Percentiles rank a stretch among this genome's conserved stretches.
Evolutionary conservation across 2,888 invertebrate genomes (phyloP).

Genomic region (Ametastegia equiseti): DNA sequence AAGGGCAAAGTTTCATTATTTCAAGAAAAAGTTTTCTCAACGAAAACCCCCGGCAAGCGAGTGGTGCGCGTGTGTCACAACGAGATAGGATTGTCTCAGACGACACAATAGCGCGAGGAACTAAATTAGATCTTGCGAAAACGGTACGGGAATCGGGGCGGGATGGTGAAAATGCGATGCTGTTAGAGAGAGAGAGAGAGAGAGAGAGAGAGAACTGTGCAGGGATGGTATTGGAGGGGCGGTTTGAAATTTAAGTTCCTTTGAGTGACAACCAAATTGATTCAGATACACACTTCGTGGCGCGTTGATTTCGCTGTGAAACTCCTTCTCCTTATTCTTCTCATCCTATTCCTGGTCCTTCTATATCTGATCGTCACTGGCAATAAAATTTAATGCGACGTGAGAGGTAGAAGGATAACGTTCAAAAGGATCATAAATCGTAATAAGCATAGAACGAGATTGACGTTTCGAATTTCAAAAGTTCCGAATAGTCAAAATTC

Average conservation of each 20-base stretch:
- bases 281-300: not conserved
- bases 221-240: not conserved
- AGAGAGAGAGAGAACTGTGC: not conserved
- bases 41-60: not conserved
- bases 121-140: slow-evolving; percentile 34
- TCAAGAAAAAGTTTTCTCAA: not conserved
- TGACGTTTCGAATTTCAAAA: not conserved
- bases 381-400: not conserved
- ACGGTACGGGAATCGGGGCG: slow-evolving; percentile 8
- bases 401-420: not conserved
- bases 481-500: too few species aligned
- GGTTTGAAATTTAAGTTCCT: not conserved
- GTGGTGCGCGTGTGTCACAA: not conserved
- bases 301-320: slow-evolving; percentile 14
- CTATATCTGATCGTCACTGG: too few species aligned
- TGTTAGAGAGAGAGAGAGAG: slow-evolving; percentile 1
- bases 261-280: slow-evolving; percentile 11
- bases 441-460: not conserved
- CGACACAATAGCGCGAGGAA: slow-evolving; percentile 25
- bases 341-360: too few species aligned
- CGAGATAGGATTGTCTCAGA: slow-evolving; percentile 41
- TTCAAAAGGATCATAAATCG: not conserved
- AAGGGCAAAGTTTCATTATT: not conserved
- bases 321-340: not conserved
- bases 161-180: slow-evolving; percentile 7